Evolutionary conservation across 2,888 invertebrate genomes (phyloP).

Genomic region (Hipparchia sbordonii): DNA sequence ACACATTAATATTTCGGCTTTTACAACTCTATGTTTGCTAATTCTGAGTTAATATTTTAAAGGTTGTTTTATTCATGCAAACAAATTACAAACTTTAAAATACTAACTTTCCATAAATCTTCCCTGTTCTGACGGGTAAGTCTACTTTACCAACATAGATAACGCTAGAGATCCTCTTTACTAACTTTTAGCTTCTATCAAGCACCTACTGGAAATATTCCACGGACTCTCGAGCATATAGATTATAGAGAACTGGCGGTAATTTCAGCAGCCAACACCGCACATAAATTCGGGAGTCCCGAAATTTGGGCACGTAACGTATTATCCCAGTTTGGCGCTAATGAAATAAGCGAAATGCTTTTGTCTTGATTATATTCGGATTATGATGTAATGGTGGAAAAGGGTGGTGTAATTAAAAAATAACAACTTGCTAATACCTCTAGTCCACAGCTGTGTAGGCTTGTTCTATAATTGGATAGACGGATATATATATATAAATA

Average conservation of each 20-base stretch:
- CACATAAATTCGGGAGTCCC: slow-evolving; percentile 50
- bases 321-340: slow-evolving; percentile 44
- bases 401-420: slow-evolving; percentile 15
- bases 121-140: too few species aligned
- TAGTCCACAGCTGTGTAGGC: background rate
- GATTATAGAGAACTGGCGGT: slow-evolving; percentile 33
- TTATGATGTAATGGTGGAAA: slow-evolving; percentile 18
- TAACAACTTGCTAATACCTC: background rate
- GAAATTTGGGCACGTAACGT: slow-evolving; percentile 51
- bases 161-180: background rate
- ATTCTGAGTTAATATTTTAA: too few species aligned
- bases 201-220: background rate
- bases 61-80: too few species aligned
- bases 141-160: too few species aligned
- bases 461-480: background rate
- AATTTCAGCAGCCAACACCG: slow-evolving; percentile 41
- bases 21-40: too few species aligned
- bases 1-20: too few species aligned
- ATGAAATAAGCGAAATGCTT: slow-evolving; percentile 52
- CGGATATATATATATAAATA: background rate
- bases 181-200: background rate
- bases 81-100: too few species aligned
- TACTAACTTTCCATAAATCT: too few species aligned
- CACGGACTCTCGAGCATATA: background rate
- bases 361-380: slow-evolving; percentile 38